Evolutionary conservation across 2,888 invertebrate species (phyloP).

Genomic region (Mythimna impura): DNA sequence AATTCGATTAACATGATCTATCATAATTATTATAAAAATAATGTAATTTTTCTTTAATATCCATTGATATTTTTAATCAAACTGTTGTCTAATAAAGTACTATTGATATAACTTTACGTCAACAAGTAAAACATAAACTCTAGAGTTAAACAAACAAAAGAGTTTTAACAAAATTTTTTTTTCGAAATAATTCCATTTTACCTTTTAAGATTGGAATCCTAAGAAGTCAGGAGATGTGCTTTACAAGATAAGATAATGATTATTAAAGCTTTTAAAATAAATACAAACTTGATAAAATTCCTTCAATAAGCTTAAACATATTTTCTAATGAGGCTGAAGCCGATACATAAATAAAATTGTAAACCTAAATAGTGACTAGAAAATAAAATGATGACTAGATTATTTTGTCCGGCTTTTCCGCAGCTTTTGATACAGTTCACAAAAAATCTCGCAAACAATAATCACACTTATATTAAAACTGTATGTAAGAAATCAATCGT

Average conservation of each 20-base stretch:
- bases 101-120: background rate
- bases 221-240: background rate
- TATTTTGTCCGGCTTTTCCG: background rate
- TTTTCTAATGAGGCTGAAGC: background rate
- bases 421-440: background rate
- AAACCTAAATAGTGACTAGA: slow-evolving; percentile 9
- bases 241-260: background rate
- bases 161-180: no score
- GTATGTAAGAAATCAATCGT: background rate
- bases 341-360: background rate
- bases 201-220: background rate
- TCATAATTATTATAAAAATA: slow-evolving; percentile 40
- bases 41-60: background rate
- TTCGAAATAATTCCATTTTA: background rate
- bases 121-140: background rate
- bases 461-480: background rate
- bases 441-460: slow-evolving; percentile 9
- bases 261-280: slow-evolving; percentile 9
- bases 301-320: background rate
- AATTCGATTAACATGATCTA: slow-evolving; percentile 19
- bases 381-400: slow-evolving; percentile 38
- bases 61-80: background rate
- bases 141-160: background rate
- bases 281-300: background rate
- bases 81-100: background rate